Evolutionary conservation across 1,140 invertebrate species (phyloP), one percentile per base, ranked within the genome.

Genomic region (Calosoma granatense): DNA sequence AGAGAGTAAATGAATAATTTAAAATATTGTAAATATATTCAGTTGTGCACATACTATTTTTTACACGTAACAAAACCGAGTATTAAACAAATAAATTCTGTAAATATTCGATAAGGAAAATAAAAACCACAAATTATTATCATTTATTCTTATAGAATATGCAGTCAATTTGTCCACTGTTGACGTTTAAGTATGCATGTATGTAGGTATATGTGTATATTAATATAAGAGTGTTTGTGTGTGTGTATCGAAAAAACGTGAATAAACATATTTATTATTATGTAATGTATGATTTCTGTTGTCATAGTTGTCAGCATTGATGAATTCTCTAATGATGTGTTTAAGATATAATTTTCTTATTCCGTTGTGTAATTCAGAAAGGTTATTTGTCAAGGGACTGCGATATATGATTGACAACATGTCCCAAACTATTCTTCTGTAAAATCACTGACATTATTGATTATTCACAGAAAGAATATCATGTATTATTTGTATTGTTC

Each of bases 141-240:
- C 17, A 47, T 12, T 47, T 47, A 47, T 47, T 47, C 41, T 47
- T 47, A 47, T 47, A 47, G 41, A 47, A 47, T 47, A 17, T 47
- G 26, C 26, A 9, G 41, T 47, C 41, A 47, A 47, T 47, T 47
- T 47, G 41, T 47, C 41, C 41, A 12, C 4, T 47, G 17, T 47
- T 47, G 41, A 47, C 41, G 9, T 47, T 47, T 12, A 47, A 36
- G n/a, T 11, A 47, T 47, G 17, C 17, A 47, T 47, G 17, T 17
- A 47, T 47, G 26, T 9, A 9, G n/a, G n/a, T 9, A 36, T 36
- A 36, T 12, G 41, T 47, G 41, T 47, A n/a, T 6, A 14, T 6
- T 6, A 30, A 4, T 47, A 17, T 47, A 47, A 47, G 9, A 47
- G 41, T 12, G 17, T n/a, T n/a, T n/a, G n/a, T n/a, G 4, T 47